Base-by-base conservation (phyloP, 2,797 vertebrate genomes). In the Apogon hyalosoma region DNA sequence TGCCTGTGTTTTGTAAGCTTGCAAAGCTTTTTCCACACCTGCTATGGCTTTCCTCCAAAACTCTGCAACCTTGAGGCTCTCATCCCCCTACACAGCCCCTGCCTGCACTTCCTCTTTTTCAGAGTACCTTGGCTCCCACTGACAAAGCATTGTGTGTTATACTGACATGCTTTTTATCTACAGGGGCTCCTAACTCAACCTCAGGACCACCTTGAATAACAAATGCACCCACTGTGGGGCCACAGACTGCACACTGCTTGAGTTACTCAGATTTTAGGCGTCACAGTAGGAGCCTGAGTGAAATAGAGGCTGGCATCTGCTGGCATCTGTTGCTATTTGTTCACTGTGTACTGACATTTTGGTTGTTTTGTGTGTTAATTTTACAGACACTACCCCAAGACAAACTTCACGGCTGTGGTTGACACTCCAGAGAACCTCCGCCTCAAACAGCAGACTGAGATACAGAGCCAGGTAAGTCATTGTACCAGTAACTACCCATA, bases 351-450 rank as follows among this genome's bases (percentile, higher is more conserved):
- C 65, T 85, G 49, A 84, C 57, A 12, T 63, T 64, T 13, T 68
- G 58, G 12, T 59, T 66, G 21, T 70, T 67, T 62, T 74, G 15
- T 77, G 40, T 76, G 54, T 80, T 72, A 88, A 11, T 88, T 77
- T 88, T 79, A 15, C 92, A 99, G 97, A 93, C 98, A 99, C 95
- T 99, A 99, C 93, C 97, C 98, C 68, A 98, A 96, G 93, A 95
- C 97, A 76, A 92, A 94, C 77, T 99, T 98, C 93, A 99, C 98
- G 90, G 94, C 93, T 77, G 97, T 99, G 93, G 96, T 96, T 6
- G 98, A 99, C 88, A 98, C 98, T 74, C 97, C 96, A 2, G 97
- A 99, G 94, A 99, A 99, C 90, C 94, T 96, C 82, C 97, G 98
- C 41, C 95, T 99, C 69, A 97, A 97, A 95, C 93, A 98, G 87